Evolutionary conservation across 2,888 invertebrate species (phyloP).

Genomic region (Aricia artaxerxes): DNA sequence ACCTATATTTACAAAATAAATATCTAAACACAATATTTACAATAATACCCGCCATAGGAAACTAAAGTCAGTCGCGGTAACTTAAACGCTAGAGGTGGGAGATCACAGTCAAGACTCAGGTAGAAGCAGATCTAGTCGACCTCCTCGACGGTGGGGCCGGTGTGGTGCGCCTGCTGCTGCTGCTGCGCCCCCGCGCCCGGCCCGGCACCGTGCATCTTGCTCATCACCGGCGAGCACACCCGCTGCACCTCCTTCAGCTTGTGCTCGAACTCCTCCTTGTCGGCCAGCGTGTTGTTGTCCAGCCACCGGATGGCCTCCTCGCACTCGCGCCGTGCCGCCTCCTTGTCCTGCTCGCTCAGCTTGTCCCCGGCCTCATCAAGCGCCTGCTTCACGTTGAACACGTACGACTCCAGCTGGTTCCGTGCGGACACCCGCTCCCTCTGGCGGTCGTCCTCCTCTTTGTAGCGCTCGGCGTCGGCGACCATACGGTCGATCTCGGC

Average conservation of each 20-base stretch:
- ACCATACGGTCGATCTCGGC: conserved; percentile 91
- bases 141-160: conserved; percentile 44
- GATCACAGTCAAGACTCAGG: neutral
- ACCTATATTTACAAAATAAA: conserved; percentile 13
- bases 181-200: conserved; percentile 40
- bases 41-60: neutral
- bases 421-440: conserved; percentile 84
- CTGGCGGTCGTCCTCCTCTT: conserved; percentile 86
- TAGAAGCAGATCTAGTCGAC: conserved; percentile 39
- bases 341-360: conserved; percentile 83
- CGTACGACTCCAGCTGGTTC: conserved; percentile 86
- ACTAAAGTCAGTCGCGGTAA: neutral
- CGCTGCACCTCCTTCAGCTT: conserved; percentile 80
- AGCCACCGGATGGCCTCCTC: conserved; percentile 85
- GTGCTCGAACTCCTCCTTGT: conserved; percentile 83
- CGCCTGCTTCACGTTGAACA: conserved; percentile 85
- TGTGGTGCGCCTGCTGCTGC: conserved; percentile 22
- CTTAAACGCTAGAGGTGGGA: neutral
- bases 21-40: conserved; percentile 7
- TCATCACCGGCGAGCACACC: conserved; percentile 80
- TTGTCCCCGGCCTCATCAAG: conserved; percentile 82
- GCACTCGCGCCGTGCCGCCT: conserved; percentile 73
- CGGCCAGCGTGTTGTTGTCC: conserved; percentile 83
- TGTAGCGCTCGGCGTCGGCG: conserved; percentile 86
- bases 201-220: conserved; percentile 79